phyloP scores from a whole-genome alignment of 1,140 invertebrate genomes.

The Eumaeus atala region DNA sequence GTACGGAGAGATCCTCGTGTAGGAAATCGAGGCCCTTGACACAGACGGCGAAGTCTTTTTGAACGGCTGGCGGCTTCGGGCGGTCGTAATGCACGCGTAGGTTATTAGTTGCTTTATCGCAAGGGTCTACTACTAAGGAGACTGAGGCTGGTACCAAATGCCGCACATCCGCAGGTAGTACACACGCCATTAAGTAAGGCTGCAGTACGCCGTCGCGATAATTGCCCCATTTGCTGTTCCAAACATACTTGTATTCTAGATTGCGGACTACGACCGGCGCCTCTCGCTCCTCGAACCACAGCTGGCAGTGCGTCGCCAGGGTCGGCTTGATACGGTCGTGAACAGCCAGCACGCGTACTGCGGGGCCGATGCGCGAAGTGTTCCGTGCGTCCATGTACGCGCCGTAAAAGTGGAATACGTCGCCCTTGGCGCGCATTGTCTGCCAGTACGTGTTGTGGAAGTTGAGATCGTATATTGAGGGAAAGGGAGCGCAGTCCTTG shows the following conservation, averaged over 20 bases:
- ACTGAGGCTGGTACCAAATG: constrained; percentile 87
- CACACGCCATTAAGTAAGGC: constrained; percentile 92
- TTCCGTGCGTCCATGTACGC: constrained; percentile 91
- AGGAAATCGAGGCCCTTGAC: constrained; percentile 95
- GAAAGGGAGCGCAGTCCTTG: constrained; percentile 85
- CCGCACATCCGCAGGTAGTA: constrained; percentile 84
- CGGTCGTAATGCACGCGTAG: constrained; percentile 89
- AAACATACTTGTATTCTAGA: constrained; percentile 94
- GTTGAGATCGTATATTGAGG: constrained; percentile 89
- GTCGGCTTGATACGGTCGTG: constrained; percentile 90
- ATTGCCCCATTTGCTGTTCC: constrained; percentile 96
- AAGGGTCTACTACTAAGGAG: constrained; percentile 88
- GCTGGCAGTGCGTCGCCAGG: constrained; percentile 88
- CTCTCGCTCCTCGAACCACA: constrained; percentile 91
- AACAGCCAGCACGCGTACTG: constrained; percentile 91
- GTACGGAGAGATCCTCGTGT: constrained; percentile 91
- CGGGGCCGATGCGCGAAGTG: constrained; percentile 84
- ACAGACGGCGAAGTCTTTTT: constrained; percentile 93
- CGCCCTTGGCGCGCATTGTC: constrained; percentile 84
- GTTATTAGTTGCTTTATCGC: constrained; percentile 90
- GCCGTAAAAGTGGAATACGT: constrained; percentile 91
- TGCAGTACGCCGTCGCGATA: constrained; percentile 94
- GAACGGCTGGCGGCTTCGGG: constrained; percentile 57
- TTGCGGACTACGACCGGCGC: constrained; percentile 86
- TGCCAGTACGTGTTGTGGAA: constrained; percentile 96